Evolutionary conservation across 2,113 vertebrate genomes (phyloP).

Genomic region (Brachionichthys hirsutus): DNA sequence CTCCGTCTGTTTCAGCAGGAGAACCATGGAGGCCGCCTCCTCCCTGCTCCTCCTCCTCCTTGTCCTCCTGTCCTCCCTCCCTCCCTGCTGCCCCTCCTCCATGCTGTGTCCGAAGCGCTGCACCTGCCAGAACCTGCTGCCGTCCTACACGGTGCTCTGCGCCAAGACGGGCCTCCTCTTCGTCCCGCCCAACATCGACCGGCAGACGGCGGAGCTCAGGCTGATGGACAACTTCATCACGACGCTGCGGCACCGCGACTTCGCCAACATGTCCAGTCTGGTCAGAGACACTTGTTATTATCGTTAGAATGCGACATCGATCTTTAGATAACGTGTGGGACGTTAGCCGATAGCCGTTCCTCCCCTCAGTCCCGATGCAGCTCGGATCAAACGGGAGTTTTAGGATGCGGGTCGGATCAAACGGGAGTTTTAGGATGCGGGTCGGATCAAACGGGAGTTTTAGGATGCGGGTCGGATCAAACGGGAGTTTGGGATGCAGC

Average conservation of each 20-base stretch:
- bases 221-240: conserved; percentile 88
- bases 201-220: conserved; percentile 81
- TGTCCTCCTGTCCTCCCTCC: conserved; percentile 33
- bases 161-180: conserved; percentile 85
- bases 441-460: too few relatives aligned
- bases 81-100: conserved; percentile 58
- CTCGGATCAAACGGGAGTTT: too few relatives aligned
- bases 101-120: conserved; percentile 84
- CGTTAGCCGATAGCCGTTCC: too few relatives aligned
- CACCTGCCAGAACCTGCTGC: conserved; percentile 84
- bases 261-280: conserved; percentile 85
- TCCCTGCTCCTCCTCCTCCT: conserved; percentile 31
- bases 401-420: too few relatives aligned
- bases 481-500: too few relatives aligned
- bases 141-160: conserved; percentile 83
- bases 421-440: too few relatives aligned
- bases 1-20: conserved; percentile 17
- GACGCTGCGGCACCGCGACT: conserved; percentile 80
- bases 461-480: too few relatives aligned
- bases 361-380: too few relatives aligned
- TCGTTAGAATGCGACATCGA: background rate
- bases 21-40: conserved; percentile 41
- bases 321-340: too few relatives aligned
- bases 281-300: conserved; percentile 15
- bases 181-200: conserved; percentile 82